A percentile compares a stretch with the other conserved stretches of the same genome.
phyloP scores from a whole-genome alignment of 2,797 vertebrate genomes.

The Manis crassicaudata region DNA sequence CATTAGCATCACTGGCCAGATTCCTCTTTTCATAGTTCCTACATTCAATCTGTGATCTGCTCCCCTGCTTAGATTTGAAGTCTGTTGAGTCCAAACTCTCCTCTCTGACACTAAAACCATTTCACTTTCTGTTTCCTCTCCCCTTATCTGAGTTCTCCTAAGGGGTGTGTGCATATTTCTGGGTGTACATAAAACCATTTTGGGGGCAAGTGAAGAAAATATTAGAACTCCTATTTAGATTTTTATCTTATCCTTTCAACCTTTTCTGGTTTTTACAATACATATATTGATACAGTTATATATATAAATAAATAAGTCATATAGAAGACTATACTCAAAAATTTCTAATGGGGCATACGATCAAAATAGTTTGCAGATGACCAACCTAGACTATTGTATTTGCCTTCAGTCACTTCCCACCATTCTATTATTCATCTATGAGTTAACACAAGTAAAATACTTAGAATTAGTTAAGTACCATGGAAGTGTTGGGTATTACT shows the following conservation, averaged over 20 bases:
- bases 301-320: not conserved
- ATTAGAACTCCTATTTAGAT: not conserved
- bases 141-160: not conserved
- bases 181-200: not conserved
- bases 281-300: not conserved
- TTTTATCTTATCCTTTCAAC: slow-evolving; percentile 17
- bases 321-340: not conserved
- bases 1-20: not conserved
- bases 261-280: slow-evolving; percentile 24
- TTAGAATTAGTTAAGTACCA: not conserved
- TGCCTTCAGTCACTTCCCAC: not conserved
- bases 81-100: not conserved
- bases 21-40: not conserved
- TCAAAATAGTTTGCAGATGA: not conserved
- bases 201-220: not conserved
- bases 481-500: not conserved
- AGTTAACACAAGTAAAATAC: not conserved
- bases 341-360: not conserved
- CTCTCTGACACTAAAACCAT: not conserved
- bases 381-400: not conserved
- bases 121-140: not conserved
- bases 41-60: not conserved
- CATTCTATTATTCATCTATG: not conserved
- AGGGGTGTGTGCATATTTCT: not conserved
- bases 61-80: not conserved